Percentiles rank a stretch among this genome's conserved stretches.
These are phyloP conservation scores for Vimba vimba DNA, from an alignment of 2,113 vertebrate genomes.

Conservation along the genomic window DNA sequence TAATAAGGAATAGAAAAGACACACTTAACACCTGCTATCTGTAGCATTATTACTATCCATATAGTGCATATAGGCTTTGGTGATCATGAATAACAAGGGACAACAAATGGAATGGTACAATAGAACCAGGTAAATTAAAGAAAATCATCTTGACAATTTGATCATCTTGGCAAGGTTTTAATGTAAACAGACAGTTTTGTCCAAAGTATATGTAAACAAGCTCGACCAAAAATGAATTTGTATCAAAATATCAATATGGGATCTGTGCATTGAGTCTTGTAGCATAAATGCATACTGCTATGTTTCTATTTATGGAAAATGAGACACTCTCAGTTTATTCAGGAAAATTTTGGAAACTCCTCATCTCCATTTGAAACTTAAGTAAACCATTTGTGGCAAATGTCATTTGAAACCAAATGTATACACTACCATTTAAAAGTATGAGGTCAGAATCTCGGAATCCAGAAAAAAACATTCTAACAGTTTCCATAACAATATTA, in stretches of 20 bases:
- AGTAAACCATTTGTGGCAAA: background rate
- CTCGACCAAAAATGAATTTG: background rate
- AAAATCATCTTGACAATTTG: background rate
- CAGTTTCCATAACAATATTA: no score
- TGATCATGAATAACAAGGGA: background rate
- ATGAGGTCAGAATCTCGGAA: background rate
- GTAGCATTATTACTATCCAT: background rate
- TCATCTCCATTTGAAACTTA: background rate
- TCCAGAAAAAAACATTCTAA: no score
- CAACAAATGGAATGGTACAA: background rate
- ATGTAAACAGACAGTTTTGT: background rate
- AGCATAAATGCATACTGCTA: background rate
- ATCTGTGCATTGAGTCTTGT: background rate
- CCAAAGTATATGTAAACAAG: background rate
- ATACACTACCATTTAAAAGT: background rate
- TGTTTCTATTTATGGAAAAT: background rate
- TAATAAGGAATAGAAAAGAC: conserved; percentile 22
- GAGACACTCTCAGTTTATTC: background rate
- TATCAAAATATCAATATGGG: background rate
- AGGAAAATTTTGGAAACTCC: background rate
- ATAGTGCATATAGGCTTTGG: background rate
- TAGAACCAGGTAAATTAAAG: no score
- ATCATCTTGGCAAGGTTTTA: background rate
- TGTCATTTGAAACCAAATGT: background rate
- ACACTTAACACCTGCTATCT: conserved; percentile 24